phyloP scores from a whole-genome alignment of 1,140 invertebrate species.

The Dendroctonus valens region DNA sequence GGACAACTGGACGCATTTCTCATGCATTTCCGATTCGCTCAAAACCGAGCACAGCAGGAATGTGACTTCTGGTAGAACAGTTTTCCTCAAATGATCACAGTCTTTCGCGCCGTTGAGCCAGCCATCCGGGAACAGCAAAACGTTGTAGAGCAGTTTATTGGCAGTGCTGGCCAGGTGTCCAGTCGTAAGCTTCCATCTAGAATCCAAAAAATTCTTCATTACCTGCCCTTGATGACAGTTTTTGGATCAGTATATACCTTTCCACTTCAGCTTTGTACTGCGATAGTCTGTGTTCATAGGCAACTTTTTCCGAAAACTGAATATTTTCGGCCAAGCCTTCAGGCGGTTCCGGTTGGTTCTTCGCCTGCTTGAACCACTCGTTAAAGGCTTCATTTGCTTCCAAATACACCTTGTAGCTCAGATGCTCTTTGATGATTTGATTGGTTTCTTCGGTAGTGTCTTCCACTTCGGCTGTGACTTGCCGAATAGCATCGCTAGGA shows the following conservation, averaged over 20 bases:
- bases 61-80: conserved; percentile 82
- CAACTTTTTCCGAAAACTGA: conserved; percentile 84
- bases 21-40: conserved; percentile 69
- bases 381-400: conserved; percentile 84
- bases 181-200: conserved; percentile 67
- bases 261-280: conserved; percentile 74
- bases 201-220: conserved; percentile 5
- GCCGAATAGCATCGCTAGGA: conserved; percentile 62
- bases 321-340: conserved; percentile 59
- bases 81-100: conserved; percentile 61
- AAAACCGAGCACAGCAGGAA: conserved; percentile 79
- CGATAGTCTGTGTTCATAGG: conserved; percentile 77
- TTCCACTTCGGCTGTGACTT: conserved; percentile 14
- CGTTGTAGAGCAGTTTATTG: conserved; percentile 80
- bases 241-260: conserved; percentile 45
- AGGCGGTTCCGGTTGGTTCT: conserved; percentile 71
- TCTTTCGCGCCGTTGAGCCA: conserved; percentile 78
- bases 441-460: conserved; percentile 56
- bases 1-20: conserved; percentile 75
- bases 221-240: neutral
- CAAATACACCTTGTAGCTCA: conserved; percentile 76
- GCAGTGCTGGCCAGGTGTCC: conserved; percentile 52
- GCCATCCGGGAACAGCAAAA: conserved; percentile 83
- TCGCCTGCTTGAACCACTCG: conserved; percentile 83
- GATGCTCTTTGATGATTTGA: conserved; percentile 67